Evolutionary conservation across 2,888 invertebrate genomes (phyloP).

Genomic region (Eupithecia exiguata): DNA sequence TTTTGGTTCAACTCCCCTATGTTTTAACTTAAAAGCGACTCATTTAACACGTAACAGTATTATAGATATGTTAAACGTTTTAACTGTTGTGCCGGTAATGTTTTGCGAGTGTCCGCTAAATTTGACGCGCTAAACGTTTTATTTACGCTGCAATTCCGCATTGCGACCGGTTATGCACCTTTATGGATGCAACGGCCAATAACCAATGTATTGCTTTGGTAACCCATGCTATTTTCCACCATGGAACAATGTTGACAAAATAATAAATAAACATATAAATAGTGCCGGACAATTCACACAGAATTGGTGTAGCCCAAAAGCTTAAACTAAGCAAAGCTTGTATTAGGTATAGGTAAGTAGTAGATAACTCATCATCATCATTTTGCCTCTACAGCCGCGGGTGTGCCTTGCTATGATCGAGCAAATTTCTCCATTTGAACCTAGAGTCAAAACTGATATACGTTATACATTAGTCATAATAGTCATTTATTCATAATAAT

Average conservation of each 20-base stretch:
- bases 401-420: too few relatives aligned
- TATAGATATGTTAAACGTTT: constrained; percentile 64
- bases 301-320: background rate
- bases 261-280: background rate
- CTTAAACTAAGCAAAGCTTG: too few relatives aligned
- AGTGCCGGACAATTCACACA: background rate
- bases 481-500: too few relatives aligned
- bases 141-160: constrained; percentile 63
- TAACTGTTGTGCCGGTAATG: constrained; percentile 60
- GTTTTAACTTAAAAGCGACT: constrained; percentile 26
- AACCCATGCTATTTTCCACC: background rate
- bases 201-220: constrained; percentile 25
- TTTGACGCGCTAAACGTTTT: constrained; percentile 63
- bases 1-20: background rate
- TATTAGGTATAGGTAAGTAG: too few relatives aligned
- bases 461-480: too few relatives aligned
- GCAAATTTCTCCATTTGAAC: too few relatives aligned
- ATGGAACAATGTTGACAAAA: background rate
- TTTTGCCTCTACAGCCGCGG: too few relatives aligned
- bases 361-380: too few relatives aligned
- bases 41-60: constrained; percentile 63
- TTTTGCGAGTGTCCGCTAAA: constrained; percentile 71
- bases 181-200: constrained; percentile 34
- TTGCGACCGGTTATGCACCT: constrained; percentile 41
- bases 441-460: too few relatives aligned